A percentile compares a stretch with the other conserved stretches of the same genome.
Conservation (phyloP, 2,888 invertebrate genomes). For the Leucozona laternaria region DNA sequence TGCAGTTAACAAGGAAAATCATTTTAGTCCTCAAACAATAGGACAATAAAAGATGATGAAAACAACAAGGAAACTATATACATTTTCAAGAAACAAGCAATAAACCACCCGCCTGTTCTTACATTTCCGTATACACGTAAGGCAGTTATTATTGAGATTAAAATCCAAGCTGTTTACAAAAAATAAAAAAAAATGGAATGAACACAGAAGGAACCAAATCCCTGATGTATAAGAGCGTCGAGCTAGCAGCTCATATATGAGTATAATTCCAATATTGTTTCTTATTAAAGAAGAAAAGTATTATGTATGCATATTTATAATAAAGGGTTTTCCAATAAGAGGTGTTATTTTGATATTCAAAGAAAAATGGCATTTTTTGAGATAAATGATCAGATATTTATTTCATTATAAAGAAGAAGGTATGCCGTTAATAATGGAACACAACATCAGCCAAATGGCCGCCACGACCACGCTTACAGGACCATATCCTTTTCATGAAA, state of each 20-base stretch:
- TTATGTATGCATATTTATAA: too few relatives aligned
- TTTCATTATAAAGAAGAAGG: too few relatives aligned
- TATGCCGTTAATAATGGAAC: too few relatives aligned
- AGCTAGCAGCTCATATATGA: not conserved
- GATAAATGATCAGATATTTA: too few relatives aligned
- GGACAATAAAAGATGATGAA: slow-evolving; percentile 20
- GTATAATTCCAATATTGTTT: not conserved
- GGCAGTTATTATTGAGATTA: slow-evolving; percentile 9
- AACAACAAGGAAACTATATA: slow-evolving; percentile 7
- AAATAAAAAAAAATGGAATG: not conserved
- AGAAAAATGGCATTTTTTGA: too few relatives aligned
- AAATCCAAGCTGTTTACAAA: slow-evolving; percentile 17
- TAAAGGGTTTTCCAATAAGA: too few relatives aligned
- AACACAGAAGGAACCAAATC: not conserved
- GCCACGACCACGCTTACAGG: too few relatives aligned
- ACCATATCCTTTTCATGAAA: too few relatives aligned
- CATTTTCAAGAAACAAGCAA: not conserved
- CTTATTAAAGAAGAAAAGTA: not conserved
- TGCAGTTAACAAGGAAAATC: slow-evolving; percentile 23
- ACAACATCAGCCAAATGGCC: too few relatives aligned
- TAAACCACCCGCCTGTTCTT: not conserved
- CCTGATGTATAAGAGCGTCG: not conserved
- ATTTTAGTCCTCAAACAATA: slow-evolving; percentile 7
- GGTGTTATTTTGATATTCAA: too few relatives aligned
- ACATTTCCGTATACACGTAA: not conserved